Base-by-base conservation (phyloP, 2,113 vertebrate species). In the Melanotaenia duboulayi region DNA sequence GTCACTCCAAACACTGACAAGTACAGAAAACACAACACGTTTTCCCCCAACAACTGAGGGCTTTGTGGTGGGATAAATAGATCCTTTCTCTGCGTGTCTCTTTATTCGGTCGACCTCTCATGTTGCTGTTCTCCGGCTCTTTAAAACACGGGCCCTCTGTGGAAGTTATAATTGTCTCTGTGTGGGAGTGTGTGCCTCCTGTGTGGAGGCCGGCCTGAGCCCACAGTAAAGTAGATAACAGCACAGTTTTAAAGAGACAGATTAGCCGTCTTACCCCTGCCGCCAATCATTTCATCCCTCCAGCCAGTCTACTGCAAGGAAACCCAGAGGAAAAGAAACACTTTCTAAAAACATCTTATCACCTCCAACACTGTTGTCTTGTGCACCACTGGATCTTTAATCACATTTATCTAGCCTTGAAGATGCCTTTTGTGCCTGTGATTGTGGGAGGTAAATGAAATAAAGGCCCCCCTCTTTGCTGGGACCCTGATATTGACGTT, bases 371-470 rank as follows among this genome's bases (percentile, higher is more conserved):
- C 70, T 25, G 66, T 55, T 7, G 56, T 20, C 8, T 54, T 10
- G 78, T n/a, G 56, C 87, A 17, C 85, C 58, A 11, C 78, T 16
- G 76, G 81, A 85, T 75, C 85, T 65, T 80, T 78, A 71, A 39
- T 86, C 69, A 76, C 75, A 51, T 80, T 87, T 78, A 83, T 78
- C 86, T 52, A 54, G 79, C 80, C 86, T 83, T 66, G 54, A 81
- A 70, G 80, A 75, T 80, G 59, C 84, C 77, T 20, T 76, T 13
- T 0, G 81, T 2, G 80, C 80, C 68, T 82, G 72, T 79, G 84
- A 84, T 85, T 74, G 79, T 67, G 54, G 85, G 87, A 78, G 70
- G 87, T 76, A 83, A 90, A 87, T 87, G 63, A 83, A 90, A 92
- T 84, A 91, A 90, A 90, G 84, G 19, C 74, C 81, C 70, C 85